Evolutionary conservation across 2,797 vertebrate genomes (phyloP).

Genomic region (Paratrypauchen microcephalus): DNA sequence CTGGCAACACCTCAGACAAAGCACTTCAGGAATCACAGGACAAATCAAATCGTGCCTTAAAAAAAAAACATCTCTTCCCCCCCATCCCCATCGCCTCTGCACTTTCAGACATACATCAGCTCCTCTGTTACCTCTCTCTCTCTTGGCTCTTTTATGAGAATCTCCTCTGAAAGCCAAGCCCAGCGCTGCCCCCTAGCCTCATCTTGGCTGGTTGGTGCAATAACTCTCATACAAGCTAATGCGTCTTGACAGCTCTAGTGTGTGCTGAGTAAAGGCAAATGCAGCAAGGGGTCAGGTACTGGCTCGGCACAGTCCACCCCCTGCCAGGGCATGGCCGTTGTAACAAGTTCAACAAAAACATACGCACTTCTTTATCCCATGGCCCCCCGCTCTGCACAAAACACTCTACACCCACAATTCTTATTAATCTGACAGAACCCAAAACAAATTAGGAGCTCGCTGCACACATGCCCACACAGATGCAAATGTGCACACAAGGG

Average conservation of each 20-base stretch:
- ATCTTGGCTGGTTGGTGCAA: conserved; percentile 54
- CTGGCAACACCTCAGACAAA: conserved; percentile 52
- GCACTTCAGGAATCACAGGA: conserved; percentile 48
- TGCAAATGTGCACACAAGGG: conserved; percentile 2
- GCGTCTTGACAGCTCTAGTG: conserved; percentile 64
- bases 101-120: conserved; percentile 23
- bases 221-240: conserved; percentile 65
- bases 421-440: conserved; percentile 61
- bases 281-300: conserved; percentile 59
- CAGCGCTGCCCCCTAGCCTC: conserved; percentile 37
- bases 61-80: conserved; percentile 21
- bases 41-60: conserved; percentile 28
- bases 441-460: conserved; percentile 57
- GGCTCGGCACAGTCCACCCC: conserved; percentile 55
- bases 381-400: conserved; percentile 50
- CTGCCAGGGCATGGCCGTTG: conserved; percentile 61
- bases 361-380: conserved; percentile 56
- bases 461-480: conserved; percentile 30
- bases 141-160: conserved; percentile 11
- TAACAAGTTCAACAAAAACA: conserved; percentile 69
- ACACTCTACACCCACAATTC: conserved; percentile 38
- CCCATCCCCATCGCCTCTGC: conserved; percentile 10
- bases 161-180: conserved; percentile 15
- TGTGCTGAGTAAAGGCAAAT: conserved; percentile 55
- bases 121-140: conserved; percentile 2